Evolutionary conservation across 1,140 invertebrate genomes (phyloP).

Genomic region (Cryptotermes secundus): DNA sequence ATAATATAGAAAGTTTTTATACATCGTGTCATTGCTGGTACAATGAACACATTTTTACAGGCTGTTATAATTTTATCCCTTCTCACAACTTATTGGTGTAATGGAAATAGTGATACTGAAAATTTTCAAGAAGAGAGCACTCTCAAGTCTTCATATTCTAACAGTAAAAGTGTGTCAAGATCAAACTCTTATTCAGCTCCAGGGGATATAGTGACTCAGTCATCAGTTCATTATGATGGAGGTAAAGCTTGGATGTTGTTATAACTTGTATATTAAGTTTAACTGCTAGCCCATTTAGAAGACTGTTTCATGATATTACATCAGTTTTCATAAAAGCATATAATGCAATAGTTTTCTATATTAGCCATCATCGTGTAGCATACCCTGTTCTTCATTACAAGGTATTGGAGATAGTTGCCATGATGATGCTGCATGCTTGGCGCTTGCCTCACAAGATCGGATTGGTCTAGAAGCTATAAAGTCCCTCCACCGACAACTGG

Average conservation of each 20-base stretch:
- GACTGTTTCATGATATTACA: background rate
- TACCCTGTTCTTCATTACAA: conserved; percentile 31
- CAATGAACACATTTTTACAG: conserved; percentile 27
- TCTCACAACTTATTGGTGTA: conserved; percentile 25
- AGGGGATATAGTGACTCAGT: background rate
- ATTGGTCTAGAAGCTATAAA: conserved; percentile 85
- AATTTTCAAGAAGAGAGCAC: conserved; percentile 19
- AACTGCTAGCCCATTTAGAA: background rate
- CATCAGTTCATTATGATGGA: conserved; percentile 22
- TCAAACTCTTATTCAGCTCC: background rate
- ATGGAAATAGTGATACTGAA: conserved; percentile 27
- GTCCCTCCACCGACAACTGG: conserved; percentile 82
- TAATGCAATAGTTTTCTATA: background rate
- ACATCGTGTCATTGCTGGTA: background rate
- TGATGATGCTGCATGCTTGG: conserved; percentile 68
- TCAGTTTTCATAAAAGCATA: background rate
- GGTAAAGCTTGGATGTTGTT: background rate
- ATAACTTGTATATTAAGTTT: background rate
- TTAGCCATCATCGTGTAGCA: background rate
- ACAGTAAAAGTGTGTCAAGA: conserved; percentile 5
- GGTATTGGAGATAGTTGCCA: conserved; percentile 53
- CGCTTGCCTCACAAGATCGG: conserved; percentile 71
- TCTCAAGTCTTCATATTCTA: conserved; percentile 9
- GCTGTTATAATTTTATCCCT: conserved; percentile 30
- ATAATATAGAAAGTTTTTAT: background rate